Base-by-base conservation (phyloP, 1,140 invertebrate species). In the Brachionus plicatilis region DNA sequence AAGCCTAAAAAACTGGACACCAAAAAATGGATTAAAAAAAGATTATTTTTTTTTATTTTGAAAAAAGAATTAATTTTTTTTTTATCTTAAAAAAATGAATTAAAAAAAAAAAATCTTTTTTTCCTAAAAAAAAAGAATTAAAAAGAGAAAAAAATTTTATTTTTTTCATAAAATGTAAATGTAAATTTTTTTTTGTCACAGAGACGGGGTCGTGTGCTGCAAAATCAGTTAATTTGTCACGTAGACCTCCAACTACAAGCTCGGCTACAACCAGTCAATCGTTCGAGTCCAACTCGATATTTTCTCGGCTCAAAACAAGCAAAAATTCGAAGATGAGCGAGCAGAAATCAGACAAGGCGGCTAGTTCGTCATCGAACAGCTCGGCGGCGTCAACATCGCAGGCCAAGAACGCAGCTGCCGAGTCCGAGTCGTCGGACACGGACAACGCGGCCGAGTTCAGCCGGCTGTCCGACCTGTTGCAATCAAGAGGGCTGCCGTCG, bases 401-500 rank as follows among this genome's bases (percentile, higher is more conserved):
- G 17, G n/a, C 68, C 0, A 72, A 72, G 41, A 72, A 43, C 43
- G 43, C 43, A 12, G 43, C 43, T 5, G 43, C 43, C 7, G 72
- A 76, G 27, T 76, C 72, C 41, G 79, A 82, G 53, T 82, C 79
- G n/a, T 65, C 53, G 27, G 79, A 82, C 20, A 82, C 33, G 12
- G 79, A 82, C n/a, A 68, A 60, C 14, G 17, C 65, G 27, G 53
- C 29, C 53, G 65, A 82, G 8, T 82, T 65, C 29, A 24, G 9
- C 29, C 79, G 79, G 9, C 41, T 82, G 20, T 95, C 96, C 90
- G 95, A 95, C 14, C 90, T 98, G 78, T 91, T 98, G 24, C 96
- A 98, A 91, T 94, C 96, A 20, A 92, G 96, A 87, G 96, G 96
- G 9, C 88, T 99, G 85, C 96, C 96, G 9, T 96, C 96, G 1